These are phyloP conservation scores for Sinocyclocheilus rhinocerous DNA, from an alignment of 2,113 vertebrate genomes.

Conservation along the genomic window DNA sequence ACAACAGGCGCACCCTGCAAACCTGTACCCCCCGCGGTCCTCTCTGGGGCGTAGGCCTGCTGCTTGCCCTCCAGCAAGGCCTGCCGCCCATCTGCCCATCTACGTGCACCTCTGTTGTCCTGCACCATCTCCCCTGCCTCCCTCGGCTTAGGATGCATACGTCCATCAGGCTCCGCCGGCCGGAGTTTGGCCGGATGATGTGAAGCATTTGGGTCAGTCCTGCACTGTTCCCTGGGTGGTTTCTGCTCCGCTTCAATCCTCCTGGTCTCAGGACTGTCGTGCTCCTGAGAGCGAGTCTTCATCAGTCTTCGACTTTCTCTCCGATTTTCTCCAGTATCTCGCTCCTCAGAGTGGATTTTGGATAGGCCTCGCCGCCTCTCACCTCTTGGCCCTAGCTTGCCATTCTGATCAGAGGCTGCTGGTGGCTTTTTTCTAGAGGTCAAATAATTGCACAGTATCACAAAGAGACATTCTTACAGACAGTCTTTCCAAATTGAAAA, in stretches of 20 bases:
- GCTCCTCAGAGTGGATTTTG: constrained; percentile 80
- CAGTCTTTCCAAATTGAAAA: not conserved
- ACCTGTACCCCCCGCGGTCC: constrained; percentile 72
- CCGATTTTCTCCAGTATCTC: constrained; percentile 82
- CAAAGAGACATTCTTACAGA: constrained; percentile 22
- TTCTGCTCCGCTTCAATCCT: constrained; percentile 81
- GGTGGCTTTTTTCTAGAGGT: constrained; percentile 82
- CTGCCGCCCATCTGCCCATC: constrained; percentile 76
- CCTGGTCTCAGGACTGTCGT: constrained; percentile 77
- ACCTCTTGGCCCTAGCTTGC: constrained; percentile 76
- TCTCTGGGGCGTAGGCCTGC: constrained; percentile 74
- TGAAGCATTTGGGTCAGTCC: constrained; percentile 63
- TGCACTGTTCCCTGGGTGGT: constrained; percentile 61
- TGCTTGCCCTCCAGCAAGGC: constrained; percentile 78
- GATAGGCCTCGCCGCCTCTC: constrained; percentile 79
- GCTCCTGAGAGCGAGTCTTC: constrained; percentile 90
- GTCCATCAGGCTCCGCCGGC: constrained; percentile 74
- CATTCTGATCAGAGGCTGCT: constrained; percentile 78
- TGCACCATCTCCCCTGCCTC: constrained; percentile 78
- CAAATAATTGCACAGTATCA: constrained; percentile 20
- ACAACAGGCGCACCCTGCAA: constrained; percentile 52
- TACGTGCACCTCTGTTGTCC: constrained; percentile 54
- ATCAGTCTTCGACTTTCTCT: constrained; percentile 84
- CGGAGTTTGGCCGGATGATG: constrained; percentile 54
- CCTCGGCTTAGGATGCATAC: constrained; percentile 74